Percentiles rank a stretch among this genome's conserved stretches.
These are phyloP conservation scores for Australoheros facetus DNA, from an alignment of 2,797 vertebrate genomes.

Conservation along the genomic window DNA sequence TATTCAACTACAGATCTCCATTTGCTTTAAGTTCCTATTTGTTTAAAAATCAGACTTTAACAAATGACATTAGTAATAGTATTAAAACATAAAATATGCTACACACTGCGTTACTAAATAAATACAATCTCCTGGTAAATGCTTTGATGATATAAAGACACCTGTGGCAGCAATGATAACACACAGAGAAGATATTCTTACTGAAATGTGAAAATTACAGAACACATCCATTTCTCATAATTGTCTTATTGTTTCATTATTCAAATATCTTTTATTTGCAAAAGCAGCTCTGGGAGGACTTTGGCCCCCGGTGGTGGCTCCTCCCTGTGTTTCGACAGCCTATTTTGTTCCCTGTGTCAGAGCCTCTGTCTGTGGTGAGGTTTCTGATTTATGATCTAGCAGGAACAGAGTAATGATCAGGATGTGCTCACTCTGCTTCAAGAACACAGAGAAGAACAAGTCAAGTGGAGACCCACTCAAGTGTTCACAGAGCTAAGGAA, in stretches of 20 bases:
- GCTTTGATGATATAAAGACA: not conserved
- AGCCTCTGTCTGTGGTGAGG: slow-evolving; percentile 21
- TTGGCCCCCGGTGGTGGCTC: slow-evolving; percentile 33
- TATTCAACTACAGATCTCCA: not conserved
- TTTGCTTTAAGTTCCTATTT: not conserved
- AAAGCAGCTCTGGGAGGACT: slow-evolving; percentile 53
- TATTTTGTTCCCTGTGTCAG: slow-evolving; percentile 15
- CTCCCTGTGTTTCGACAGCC: slow-evolving; percentile 51
- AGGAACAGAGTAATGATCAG: slow-evolving; percentile 8
- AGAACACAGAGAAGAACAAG: slow-evolving; percentile 29
- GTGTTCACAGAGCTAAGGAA: slow-evolving; percentile 20
- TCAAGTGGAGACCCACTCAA: slow-evolving; percentile 3
- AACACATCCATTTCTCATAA: no score
- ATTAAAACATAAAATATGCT: not conserved
- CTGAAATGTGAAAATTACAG: not conserved
- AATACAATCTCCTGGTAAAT: not conserved
- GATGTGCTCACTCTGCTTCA: not conserved
- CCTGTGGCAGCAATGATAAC: no score
- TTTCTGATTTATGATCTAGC: slow-evolving; percentile 10
- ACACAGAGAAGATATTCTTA: not conserved
- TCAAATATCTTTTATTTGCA: slow-evolving; percentile 10
- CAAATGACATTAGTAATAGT: not conserved
- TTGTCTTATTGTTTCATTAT: not conserved
- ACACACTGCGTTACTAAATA: not conserved
- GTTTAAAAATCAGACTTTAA: not conserved